Conservation (phyloP, 2,888 invertebrate species). For the Phengaris alcon region DNA sequence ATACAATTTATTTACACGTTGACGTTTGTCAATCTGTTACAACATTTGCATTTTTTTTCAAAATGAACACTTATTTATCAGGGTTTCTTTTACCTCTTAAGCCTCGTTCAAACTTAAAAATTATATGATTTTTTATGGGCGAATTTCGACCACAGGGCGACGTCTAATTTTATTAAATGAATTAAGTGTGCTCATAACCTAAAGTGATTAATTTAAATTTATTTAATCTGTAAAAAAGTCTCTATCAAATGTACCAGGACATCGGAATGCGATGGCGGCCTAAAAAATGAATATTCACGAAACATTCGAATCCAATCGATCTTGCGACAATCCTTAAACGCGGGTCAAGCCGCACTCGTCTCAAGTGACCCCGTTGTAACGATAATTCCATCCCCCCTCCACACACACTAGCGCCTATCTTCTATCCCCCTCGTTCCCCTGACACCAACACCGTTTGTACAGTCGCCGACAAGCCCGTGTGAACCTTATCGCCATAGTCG, state of each 20-base stretch:
- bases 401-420: conserved; percentile 16
- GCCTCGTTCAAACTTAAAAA: no score
- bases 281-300: conserved; percentile 30
- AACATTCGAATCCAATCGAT: conserved; percentile 38
- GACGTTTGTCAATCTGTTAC: no score
- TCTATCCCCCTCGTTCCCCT: conserved; percentile 33
- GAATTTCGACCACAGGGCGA: no score
- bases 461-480: background rate
- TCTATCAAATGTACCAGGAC: background rate
- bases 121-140: no score
- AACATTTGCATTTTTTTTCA: no score
- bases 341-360: conserved; percentile 40
- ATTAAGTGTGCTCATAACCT: no score
- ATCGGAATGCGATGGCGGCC: background rate
- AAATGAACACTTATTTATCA: no score
- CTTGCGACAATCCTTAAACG: conserved; percentile 37
- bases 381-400: conserved; percentile 36
- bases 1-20: no score
- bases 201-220: no score
- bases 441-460: conserved; percentile 35
- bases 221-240: no score
- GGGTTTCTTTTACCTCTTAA: no score
- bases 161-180: no score
- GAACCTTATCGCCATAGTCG: background rate
- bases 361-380: conserved; percentile 39